These are phyloP conservation scores for Gasterosteus nipponicus DNA, from an alignment of 2,113 vertebrate species.

Conservation along the genomic window DNA sequence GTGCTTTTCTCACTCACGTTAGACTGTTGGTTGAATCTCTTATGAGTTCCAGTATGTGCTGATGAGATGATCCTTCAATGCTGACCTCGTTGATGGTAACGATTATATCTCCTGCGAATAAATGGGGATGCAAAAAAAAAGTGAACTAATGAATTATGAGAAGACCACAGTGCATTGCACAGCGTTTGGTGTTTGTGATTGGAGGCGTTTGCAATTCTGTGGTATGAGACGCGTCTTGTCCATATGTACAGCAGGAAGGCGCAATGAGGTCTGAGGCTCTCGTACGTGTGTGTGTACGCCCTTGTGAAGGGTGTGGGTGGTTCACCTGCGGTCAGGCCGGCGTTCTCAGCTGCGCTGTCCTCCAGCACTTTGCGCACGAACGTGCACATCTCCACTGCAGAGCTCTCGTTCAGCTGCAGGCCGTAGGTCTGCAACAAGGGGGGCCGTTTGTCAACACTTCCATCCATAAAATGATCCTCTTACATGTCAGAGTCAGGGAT, in stretches of 20 bases:
- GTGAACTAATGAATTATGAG: neutral
- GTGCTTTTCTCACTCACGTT: constrained; percentile 80
- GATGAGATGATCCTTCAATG: constrained; percentile 85
- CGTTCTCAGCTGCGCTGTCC: constrained; percentile 86
- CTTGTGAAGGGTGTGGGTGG: constrained; percentile 2
- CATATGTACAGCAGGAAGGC: neutral
- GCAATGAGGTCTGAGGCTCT: neutral
- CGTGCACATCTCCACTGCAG: constrained; percentile 83
- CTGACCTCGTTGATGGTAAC: constrained; percentile 86
- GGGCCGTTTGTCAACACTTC: neutral
- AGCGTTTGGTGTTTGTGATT: neutral
- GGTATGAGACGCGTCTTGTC: constrained; percentile 6
- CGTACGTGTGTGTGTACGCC: neutral
- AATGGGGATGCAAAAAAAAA: constrained; percentile 29
- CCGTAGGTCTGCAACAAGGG: constrained; percentile 82
- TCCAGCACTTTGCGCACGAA: constrained; percentile 87
- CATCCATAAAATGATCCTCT: neutral
- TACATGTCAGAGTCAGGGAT: neutral
- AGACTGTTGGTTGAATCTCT: constrained; percentile 87
- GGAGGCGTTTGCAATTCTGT: neutral
- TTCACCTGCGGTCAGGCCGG: constrained; percentile 90
- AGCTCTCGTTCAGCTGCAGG: constrained; percentile 77
- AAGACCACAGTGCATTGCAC: neutral
- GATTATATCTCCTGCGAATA: constrained; percentile 87
- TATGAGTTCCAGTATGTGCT: constrained; percentile 87